Evolutionary conservation across 1,140 invertebrate genomes (phyloP), one percentile per base, ranked within the genome.

Genomic region (Drosophila novamexicana): DNA sequence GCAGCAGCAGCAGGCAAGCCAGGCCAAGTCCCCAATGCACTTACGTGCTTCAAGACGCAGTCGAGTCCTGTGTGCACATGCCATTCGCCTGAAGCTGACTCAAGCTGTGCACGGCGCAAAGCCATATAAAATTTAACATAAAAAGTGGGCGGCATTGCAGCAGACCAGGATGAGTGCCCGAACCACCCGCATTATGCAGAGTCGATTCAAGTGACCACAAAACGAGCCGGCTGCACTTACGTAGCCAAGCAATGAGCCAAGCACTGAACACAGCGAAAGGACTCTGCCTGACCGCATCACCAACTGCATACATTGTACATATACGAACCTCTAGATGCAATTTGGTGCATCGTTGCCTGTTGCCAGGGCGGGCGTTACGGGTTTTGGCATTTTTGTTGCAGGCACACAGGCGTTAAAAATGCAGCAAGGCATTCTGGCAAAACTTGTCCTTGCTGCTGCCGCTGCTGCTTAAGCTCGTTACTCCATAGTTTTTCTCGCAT

Each of bases 11-110:
- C 47, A 59, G 32, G 2, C 18, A 37, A 47, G 37, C 7, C 16
- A 49, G 50, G 14, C 14, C 37, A 40, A 68, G 42, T 82, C 71
- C 80, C 79, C 74, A 78, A 80, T 89, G 84, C 79, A 83, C 80
- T 88, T 75, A 73, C 59, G 39, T 45, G 74, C 59, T 62, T 36
- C 59, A 61, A 64, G 72, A 69, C 34, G 39, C 49, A 56, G 57
- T 70, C 59, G 36, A 69, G 58, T 40, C 39, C 22, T 64, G 22
- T 62, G 58, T 53, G 39, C 45, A 47, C 14, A 9, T 47, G 18
- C 18, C 57, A 54, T 42, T 70, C 56, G 47, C 29, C 18, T 29
- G 40, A 34, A 53, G 34, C 16, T 10, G 18, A 10, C 50, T 36
- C 34, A 22, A 36, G 42, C 16, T 14, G 47, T 29, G 42, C 52